A percentile compares a stretch with the other conserved stretches of the same genome.
phyloP scores from a whole-genome alignment of 1,140 invertebrate species.

The Aphidius ervi region DNA sequence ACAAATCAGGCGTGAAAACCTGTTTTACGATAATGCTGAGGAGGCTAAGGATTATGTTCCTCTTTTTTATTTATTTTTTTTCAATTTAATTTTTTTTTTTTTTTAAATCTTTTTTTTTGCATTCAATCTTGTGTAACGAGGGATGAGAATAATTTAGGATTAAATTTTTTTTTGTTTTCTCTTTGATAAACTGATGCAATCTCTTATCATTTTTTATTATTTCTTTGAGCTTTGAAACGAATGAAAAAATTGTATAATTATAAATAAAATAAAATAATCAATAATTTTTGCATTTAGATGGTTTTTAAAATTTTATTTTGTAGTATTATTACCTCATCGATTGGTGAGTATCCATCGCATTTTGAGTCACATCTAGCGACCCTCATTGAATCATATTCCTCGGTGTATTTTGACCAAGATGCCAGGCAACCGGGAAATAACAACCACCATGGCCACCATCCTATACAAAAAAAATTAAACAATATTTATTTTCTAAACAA shows the following conservation, averaged over 20 bases:
- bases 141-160: too few relatives aligned
- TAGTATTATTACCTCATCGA: slow-evolving; percentile 27
- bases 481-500: too few relatives aligned
- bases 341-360: slow-evolving; percentile 29
- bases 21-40: slow-evolving; percentile 36
- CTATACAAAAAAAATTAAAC: slow-evolving; percentile 21
- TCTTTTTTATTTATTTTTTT: slow-evolving; percentile 20
- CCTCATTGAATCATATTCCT: slow-evolving; percentile 38
- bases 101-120: slow-evolving; percentile 3
- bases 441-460: slow-evolving; percentile 36
- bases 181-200: too few relatives aligned
- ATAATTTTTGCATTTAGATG: slow-evolving; percentile 12
- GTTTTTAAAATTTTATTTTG: slow-evolving; percentile 12
- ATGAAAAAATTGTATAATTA: too few relatives aligned
- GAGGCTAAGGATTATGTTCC: slow-evolving; percentile 18
- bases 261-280: not conserved
- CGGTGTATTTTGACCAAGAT: slow-evolving; percentile 35
- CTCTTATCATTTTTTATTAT: too few relatives aligned
- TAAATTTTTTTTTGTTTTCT: too few relatives aligned
- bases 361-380: slow-evolving; percentile 36
- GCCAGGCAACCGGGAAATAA: slow-evolving; percentile 32
- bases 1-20: slow-evolving; percentile 29
- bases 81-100: slow-evolving; percentile 20
- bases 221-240: too few relatives aligned
- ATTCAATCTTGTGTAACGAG: not conserved